Base-by-base conservation (phyloP, 2,888 invertebrate species). In the Rhagium mordax region DNA sequence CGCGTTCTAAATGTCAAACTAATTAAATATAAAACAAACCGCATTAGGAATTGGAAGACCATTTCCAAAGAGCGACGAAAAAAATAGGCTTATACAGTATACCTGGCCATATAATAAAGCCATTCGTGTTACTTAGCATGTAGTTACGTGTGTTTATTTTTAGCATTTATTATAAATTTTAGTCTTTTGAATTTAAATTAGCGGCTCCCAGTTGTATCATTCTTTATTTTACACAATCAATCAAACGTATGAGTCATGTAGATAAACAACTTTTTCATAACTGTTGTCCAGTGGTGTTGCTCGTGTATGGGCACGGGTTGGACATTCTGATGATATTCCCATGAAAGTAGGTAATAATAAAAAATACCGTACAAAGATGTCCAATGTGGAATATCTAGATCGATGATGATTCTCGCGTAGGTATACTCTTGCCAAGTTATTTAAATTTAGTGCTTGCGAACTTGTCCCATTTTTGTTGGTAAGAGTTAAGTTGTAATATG, bases 191-290 rank as follows among this genome's bases (percentile, higher is more conserved):
- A 76, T 78, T 60, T 73, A 76, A 78, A 78, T 73, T 62, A 76
- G 75, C 78, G 76, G 74, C 74, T 76, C 78, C 78, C 78, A 78
- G 73, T 74, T 78, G 74, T 73, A 76, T 74, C 73, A 78, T 74
- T 76, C 78, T 76, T 73, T 75, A 75, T 71, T 72, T 78, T 72
- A 75, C 72, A 70, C 71, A 76, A 76, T 78, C 74, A 74, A 76
- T 78, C 78, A 71, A 65, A 71, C 49, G 59, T 49, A 49, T 71
- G 71, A 71, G 65, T 71, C 71, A 71, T 59, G 21, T 47, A 49
- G 71, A 65, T 71, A 71, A 71, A 71, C 71, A 71, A 48, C 65
- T 65, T 65, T 69, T 71, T 71, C 65, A 55, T 48, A 65, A 71
- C 29, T 47, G 70, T 20, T 27, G 29, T 5, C 61, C 67, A 67